A percentile compares a stretch with the other conserved stretches of the same genome.
phyloP scores from a whole-genome alignment of 37 sponge, comb jelly and placozoan genomes.

The Amphimedon queenslandica region DNA sequence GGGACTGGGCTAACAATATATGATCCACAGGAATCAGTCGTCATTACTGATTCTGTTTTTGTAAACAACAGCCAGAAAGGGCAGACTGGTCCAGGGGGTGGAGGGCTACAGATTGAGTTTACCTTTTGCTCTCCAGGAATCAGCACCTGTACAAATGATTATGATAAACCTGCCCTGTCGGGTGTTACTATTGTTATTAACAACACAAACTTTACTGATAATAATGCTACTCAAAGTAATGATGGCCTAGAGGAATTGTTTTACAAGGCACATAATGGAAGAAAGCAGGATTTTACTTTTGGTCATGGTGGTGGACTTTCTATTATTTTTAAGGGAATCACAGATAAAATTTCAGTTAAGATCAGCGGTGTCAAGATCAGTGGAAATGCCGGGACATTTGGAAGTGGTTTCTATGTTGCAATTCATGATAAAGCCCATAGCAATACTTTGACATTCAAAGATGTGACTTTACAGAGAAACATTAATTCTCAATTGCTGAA shows the following conservation, averaged over 20 bases:
- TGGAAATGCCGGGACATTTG: neutral
- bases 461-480: neutral
- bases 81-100: neutral
- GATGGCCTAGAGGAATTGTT: no score
- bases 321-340: neutral
- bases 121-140: neutral
- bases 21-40: neutral
- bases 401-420: neutral
- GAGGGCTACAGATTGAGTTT: neutral
- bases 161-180: neutral
- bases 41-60: neutral
- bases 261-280: neutral
- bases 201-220: neutral
- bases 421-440: neutral
- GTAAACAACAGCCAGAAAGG: neutral
- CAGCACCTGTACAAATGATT: neutral
- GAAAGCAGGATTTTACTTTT: neutral
- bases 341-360: neutral
- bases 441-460: neutral
- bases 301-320: neutral
- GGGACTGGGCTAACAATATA: neutral
- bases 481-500: no score
- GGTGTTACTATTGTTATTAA: neutral
- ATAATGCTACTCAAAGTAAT: neutral
- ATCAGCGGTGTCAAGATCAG: neutral